These are phyloP conservation scores for Psix sp. DNA, from an alignment of 1,140 invertebrate species.

Conservation along the genomic window DNA sequence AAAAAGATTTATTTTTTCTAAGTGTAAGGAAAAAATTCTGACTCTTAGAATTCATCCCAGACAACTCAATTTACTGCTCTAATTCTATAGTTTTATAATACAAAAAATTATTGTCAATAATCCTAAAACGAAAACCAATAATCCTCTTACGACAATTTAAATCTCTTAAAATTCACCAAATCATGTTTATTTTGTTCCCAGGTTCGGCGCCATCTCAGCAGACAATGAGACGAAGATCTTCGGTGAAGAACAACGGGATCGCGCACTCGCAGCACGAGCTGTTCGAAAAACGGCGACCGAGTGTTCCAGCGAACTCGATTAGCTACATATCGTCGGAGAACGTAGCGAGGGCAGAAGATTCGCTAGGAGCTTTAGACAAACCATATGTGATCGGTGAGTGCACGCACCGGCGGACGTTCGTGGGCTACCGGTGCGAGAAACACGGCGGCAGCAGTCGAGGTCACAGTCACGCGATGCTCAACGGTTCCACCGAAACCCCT, in stretches of 20 bases:
- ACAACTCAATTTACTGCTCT: no score
- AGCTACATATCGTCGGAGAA: constrained; percentile 73
- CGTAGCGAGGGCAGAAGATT: constrained; percentile 62
- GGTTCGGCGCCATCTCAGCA: constrained; percentile 53
- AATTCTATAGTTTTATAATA: no score
- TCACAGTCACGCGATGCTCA: constrained; percentile 70
- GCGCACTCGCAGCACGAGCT: constrained; percentile 71
- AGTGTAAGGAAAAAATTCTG: no score
- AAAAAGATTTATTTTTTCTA: no score
- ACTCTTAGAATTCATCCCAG: no score
- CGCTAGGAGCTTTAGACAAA: constrained; percentile 63
- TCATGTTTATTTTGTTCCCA: no score
- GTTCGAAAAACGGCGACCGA: constrained; percentile 68
- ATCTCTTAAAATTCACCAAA: no score
- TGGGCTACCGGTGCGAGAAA: constrained; percentile 70
- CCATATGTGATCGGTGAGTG: constrained; percentile 71
- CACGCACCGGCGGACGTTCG: constrained; percentile 62
- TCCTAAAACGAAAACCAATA: no score
- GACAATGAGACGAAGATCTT: constrained; percentile 70
- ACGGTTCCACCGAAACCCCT: constrained; percentile 64
- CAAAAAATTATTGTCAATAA: no score
- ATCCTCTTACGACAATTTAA: no score
- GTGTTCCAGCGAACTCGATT: constrained; percentile 72
- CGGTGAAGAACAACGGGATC: constrained; percentile 71
- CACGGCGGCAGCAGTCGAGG: constrained; percentile 67